These are phyloP conservation scores for Omphaloscelis lunosa DNA, from an alignment of 2,888 invertebrate species.

Conservation along the genomic window DNA sequence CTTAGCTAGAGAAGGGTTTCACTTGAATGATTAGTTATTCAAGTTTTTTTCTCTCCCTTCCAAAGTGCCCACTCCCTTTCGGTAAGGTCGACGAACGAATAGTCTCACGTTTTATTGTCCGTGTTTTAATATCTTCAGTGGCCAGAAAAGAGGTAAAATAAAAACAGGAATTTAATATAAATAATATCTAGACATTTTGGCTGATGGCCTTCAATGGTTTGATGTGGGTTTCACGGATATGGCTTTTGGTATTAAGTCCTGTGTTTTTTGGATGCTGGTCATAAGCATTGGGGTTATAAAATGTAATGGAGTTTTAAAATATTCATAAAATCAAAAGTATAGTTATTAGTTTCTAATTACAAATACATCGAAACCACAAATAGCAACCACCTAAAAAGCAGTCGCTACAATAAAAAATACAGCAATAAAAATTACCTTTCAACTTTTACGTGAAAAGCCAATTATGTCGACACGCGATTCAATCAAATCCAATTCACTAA, in stretches of 20 bases:
- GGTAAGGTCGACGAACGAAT: conserved; percentile 46
- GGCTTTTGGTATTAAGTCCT: neutral
- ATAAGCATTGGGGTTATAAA: neutral
- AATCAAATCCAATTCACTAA: conserved; percentile 71
- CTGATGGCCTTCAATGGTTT: conserved; percentile 29
- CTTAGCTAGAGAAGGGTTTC: conserved; percentile 60
- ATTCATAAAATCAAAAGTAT: conserved; percentile 1
- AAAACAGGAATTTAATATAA: conserved; percentile 47
- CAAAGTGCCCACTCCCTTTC: conserved; percentile 33
- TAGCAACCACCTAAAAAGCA: conserved; percentile 12
- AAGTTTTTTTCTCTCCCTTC: conserved; percentile 39
- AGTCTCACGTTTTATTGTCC: conserved; percentile 40
- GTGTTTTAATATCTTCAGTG: conserved; percentile 44
- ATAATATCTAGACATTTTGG: conserved; percentile 12
- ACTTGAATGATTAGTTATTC: conserved; percentile 53
- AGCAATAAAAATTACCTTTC: conserved; percentile 71
- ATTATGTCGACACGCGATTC: conserved; percentile 72
- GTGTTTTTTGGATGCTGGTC: neutral
- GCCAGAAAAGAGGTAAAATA: conserved; percentile 17
- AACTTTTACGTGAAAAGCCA: conserved; percentile 69
- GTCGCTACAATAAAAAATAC: conserved; percentile 35
- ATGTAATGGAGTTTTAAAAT: neutral
- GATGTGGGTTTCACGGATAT: conserved; percentile 24
- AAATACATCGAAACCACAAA: conserved; percentile 18
- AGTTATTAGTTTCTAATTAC: conserved; percentile 5